Conservation (phyloP, 1,140 invertebrate species). For the Trissolcus basalis region DNA sequence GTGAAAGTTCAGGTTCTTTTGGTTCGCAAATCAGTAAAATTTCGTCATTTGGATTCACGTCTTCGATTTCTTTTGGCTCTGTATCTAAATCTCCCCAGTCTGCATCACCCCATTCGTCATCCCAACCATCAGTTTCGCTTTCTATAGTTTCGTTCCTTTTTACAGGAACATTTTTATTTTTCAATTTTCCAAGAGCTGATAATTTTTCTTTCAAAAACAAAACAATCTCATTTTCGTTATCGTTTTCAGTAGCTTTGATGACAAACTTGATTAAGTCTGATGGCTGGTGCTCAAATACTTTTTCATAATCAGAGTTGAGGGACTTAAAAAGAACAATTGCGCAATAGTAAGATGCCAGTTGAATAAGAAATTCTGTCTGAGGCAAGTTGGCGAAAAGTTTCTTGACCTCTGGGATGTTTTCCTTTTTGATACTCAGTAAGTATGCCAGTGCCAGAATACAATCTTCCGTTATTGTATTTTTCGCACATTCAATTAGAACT, state of each 20-base stretch:
- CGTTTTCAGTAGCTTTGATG: constrained; percentile 30
- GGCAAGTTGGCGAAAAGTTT: constrained; percentile 64
- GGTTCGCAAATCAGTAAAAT: constrained; percentile 36
- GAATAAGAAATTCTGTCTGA: constrained; percentile 62
- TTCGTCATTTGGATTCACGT: constrained; percentile 37
- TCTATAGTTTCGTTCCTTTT: constrained; percentile 6
- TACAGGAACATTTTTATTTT: constrained; percentile 7
- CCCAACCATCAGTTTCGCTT: constrained; percentile 28
- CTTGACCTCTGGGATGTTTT: constrained; percentile 50
- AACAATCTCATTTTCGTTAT: constrained; percentile 43
- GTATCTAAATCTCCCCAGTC: constrained; percentile 68
- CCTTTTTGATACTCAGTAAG: constrained; percentile 65
- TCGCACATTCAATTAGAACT: constrained; percentile 71
- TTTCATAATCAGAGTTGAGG: constrained; percentile 42
- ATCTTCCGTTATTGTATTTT: constrained; percentile 69
- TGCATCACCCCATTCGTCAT: constrained; percentile 49
- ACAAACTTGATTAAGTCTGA: constrained; percentile 63
- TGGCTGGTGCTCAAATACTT: constrained; percentile 65
- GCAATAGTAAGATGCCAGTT: constrained; percentile 69
- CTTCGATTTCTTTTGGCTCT: constrained; percentile 40
- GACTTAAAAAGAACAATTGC: constrained; percentile 65
- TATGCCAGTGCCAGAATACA: constrained; percentile 70
- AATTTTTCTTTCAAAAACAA: constrained; percentile 30
- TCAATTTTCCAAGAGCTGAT: constrained; percentile 7
- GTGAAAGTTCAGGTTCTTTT: not conserved